Percentiles rank a stretch among this genome's conserved stretches.
Conservation (phyloP, 2,797 vertebrate species). For the Peromyscus nudipes region DNA sequence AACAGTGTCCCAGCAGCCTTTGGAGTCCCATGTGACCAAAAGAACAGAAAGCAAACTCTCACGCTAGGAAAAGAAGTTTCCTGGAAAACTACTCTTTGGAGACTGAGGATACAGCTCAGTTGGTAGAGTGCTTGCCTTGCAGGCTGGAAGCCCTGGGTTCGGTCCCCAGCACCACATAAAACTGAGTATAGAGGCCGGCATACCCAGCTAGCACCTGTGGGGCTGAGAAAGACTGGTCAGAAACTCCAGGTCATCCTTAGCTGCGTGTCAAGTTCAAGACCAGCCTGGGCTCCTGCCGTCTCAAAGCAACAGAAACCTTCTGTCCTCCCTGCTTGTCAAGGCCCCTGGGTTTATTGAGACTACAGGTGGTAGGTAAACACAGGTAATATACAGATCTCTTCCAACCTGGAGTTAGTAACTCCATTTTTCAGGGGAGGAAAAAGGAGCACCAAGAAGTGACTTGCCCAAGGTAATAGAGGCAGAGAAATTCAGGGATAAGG, state of each 20-base stretch:
- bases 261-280: background rate
- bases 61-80: background rate
- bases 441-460: background rate
- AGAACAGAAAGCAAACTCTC: background rate
- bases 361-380: background rate
- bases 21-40: background rate
- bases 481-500: background rate
- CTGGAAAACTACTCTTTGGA: background rate
- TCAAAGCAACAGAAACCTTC: background rate
- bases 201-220: background rate
- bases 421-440: background rate
- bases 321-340: background rate
- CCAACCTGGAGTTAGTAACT: background rate
- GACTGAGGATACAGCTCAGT: background rate
- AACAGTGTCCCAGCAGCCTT: background rate
- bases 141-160: background rate
- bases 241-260: background rate
- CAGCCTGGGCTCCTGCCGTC: background rate
- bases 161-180: background rate
- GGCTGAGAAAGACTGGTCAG: background rate
- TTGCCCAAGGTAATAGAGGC: background rate
- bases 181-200: background rate
- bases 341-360: background rate
- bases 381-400: background rate
- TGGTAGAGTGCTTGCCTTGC: background rate